Base-by-base conservation (phyloP, 2,888 invertebrate genomes). In the Oscheius sp. region DNA sequence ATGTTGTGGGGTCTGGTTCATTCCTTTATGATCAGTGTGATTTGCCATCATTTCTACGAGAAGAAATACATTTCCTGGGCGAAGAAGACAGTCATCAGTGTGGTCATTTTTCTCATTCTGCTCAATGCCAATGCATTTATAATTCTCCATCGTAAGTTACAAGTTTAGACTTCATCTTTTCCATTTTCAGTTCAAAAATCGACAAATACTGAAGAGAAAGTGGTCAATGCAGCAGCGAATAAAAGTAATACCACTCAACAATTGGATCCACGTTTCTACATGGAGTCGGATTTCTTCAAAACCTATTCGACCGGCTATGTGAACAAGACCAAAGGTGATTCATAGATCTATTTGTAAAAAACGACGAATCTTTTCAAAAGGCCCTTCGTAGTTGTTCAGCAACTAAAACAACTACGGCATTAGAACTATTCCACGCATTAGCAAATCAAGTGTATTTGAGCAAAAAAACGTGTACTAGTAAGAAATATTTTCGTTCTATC, bases 321-420 rank as follows among this genome's bases (percentile, higher is more conserved):
- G 54, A 54, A 54, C 54, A 54, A 33, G 20, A 54, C 54, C 1
- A 54, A 54, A 20, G 54, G 54, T 54, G 12, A 17, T n/a, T n/a
- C n/a, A n/a, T n/a, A n/a, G n/a, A n/a, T n/a, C n/a, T n/a, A n/a
- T n/a, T n/a, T n/a, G n/a, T n/a, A n/a, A n/a, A n/a, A n/a, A n/a
- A n/a, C n/a, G 36, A 36, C 36, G 45, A 45, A n/a, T 8, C 9
- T 17, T 45, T 45, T 45, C 45, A 14, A 8, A 12, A 45, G n/a
- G 45, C 20, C 17, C 14, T 45, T n/a, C 9, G 17, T 6, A 9
- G 9, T 17, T 45, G 17, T n/a, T 45, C 45, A 9, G 9, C 17
- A 6, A 6, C 45, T 6, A 17, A 45, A 45, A 45, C 45, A 6
- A 45, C 9, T 45, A 45, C 17, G 9, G 45, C 45, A 9, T 6